phyloP scores from a whole-genome alignment of 2,113 vertebrate genomes.

The Synodontis membranacea region DNA sequence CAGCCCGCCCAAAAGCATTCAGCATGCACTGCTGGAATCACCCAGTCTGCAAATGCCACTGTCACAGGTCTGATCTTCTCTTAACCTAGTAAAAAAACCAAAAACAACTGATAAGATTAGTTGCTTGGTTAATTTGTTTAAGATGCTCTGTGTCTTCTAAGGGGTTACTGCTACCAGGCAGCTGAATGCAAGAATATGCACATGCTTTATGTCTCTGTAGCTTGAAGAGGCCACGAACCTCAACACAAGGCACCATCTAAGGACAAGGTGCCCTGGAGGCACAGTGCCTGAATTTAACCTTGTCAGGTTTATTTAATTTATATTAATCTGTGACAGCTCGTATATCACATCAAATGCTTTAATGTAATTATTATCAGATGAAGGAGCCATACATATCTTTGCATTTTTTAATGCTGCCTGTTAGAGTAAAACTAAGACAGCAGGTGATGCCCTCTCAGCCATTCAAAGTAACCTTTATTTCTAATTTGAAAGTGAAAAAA shows the following conservation, averaged over 20 bases:
- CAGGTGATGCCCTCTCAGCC: slow-evolving; percentile 33
- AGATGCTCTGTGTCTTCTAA: slow-evolving; percentile 13
- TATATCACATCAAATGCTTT: slow-evolving; percentile 52
- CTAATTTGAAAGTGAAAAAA: neutral
- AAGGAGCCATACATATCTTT: slow-evolving; percentile 20
- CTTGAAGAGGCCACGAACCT: slow-evolving; percentile 34
- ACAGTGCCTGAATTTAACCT: slow-evolving; percentile 40
- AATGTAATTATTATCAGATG: slow-evolving; percentile 44
- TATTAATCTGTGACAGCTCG: slow-evolving; percentile 49
- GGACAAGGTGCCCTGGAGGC: slow-evolving; percentile 47
- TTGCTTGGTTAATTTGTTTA: neutral
- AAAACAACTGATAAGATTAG: neutral
- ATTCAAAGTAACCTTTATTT: neutral
- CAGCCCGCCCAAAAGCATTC: slow-evolving; percentile 45
- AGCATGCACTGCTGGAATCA: slow-evolving; percentile 47
- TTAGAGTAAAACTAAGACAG: slow-evolving; percentile 3
- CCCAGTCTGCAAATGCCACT: slow-evolving; percentile 61
- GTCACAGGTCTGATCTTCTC: slow-evolving; percentile 58
- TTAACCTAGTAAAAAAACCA: neutral
- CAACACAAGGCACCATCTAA: slow-evolving; percentile 40
- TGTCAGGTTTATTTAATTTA: slow-evolving; percentile 38
- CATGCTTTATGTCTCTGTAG: slow-evolving; percentile 36
- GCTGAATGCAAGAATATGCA: slow-evolving; percentile 37
- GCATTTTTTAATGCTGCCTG: slow-evolving; percentile 19
- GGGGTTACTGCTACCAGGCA: slow-evolving; percentile 24